Base-by-base conservation (phyloP, 2,797 vertebrate species). In the Coilia nasus region DNA sequence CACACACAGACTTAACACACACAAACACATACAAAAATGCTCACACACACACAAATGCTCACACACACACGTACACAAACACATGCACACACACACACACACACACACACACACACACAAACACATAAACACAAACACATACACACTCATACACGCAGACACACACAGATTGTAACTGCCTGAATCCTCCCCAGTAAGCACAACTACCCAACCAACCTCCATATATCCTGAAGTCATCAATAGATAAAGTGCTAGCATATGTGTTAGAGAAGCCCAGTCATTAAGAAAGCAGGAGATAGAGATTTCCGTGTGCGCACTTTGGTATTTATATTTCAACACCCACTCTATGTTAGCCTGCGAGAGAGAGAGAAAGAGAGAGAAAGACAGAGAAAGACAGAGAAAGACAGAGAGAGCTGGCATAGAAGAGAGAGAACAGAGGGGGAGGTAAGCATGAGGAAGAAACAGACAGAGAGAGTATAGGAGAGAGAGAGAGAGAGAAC, bases 321-420 rank as follows among this genome's bases (percentile, higher is more conserved):
- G 23, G 23, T 64, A 64, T 64, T 64, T 64, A 64, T 83, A 85
- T 87, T 89, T 84, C 82, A 89, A 89, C 71, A 84, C n/a, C 54
- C 82, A 67, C 57, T 81, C 71, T 54, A 57, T 31, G 21, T 50
- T 41, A 81, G 17, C 87, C 87, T 86, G 50, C 7, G 28, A 10
- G 86, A 90, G 83, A 41, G 4, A 25, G 31, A 87, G 21, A 23
- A 21, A 62, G 59, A 10, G 6, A 62, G 59, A 62, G 4, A 10
- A 5, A 41, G 35, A 25, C 12, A 59, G 57, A 59, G 28, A 10
- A 85, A 90, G 83, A 41, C 2, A 25, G 31, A 87, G 21, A 23
- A 21, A 62, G 59, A 10, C n/a, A 62, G 59, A 62, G 4, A 10
- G 35, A 41, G 35, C 2, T 41, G 35, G 5, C 2, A 5, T 41